These are phyloP conservation scores for Mirounga angustirostris DNA, from an alignment of 2,113 vertebrate species.

Conservation along the genomic window DNA sequence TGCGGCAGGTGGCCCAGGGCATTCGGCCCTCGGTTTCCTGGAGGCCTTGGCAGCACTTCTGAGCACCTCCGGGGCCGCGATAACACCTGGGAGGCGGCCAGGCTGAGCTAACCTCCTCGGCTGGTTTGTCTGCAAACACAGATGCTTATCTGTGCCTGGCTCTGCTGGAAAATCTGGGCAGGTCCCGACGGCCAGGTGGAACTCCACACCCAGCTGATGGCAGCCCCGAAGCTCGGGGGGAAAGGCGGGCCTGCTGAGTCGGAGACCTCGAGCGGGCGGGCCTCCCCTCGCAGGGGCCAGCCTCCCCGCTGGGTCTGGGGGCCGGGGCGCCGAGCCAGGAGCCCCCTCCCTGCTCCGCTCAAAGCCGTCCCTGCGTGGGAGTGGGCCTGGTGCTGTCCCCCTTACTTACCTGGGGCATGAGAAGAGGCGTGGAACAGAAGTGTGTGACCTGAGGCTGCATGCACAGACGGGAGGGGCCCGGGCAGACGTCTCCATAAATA, in stretches of 20 bases:
- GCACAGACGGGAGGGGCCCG: fast-evolving
- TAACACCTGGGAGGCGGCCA: not conserved
- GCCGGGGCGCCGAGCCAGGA: fast-evolving
- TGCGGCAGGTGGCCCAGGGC: not conserved
- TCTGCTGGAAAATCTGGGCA: not conserved
- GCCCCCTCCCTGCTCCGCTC: not conserved
- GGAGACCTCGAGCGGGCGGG: fast-evolving
- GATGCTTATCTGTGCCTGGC: conserved; percentile 27
- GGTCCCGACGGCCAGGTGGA: not conserved
- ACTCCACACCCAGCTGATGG: not conserved
- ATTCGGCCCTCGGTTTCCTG: not conserved
- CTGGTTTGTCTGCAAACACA: conserved; percentile 21
- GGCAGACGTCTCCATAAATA: fast-evolving
- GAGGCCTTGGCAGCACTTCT: conserved; percentile 65
- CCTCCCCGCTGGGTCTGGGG: not conserved
- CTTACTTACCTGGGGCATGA: not conserved
- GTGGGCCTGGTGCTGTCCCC: not conserved
- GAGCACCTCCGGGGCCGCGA: not conserved
- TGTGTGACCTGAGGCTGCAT: fast-evolving
- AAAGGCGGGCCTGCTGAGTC: not conserved
- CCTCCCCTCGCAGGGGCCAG: not conserved
- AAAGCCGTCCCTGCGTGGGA: too few species aligned
- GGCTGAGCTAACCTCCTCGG: not conserved
- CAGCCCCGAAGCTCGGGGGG: not conserved
- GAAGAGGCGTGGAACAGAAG: not conserved